These are phyloP conservation scores for Eupelmus urozonus DNA, from an alignment of 2,888 invertebrate genomes.

Conservation along the genomic window DNA sequence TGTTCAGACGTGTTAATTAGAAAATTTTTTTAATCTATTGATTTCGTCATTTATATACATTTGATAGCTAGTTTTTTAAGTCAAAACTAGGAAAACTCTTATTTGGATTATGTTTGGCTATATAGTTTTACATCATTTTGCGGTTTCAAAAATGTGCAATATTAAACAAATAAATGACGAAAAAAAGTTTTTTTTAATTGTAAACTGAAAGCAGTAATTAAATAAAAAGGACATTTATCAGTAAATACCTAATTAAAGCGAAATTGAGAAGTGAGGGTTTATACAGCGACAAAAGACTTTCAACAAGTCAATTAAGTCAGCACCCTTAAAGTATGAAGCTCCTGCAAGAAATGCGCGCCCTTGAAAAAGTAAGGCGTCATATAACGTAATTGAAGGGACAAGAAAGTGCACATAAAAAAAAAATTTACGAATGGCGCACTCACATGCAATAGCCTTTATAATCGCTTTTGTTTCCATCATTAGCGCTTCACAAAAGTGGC, in stretches of 20 bases:
- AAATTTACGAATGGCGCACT: not conserved
- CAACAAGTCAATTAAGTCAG: slow-evolving; percentile 32
- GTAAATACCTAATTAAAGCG: slow-evolving; percentile 6
- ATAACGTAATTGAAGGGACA: slow-evolving; percentile 27
- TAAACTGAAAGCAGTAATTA: too few relatives aligned
- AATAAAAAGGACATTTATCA: too few relatives aligned
- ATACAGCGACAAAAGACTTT: slow-evolving; percentile 18
- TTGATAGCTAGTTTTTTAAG: too few relatives aligned
- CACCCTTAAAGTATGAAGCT: slow-evolving; percentile 2
- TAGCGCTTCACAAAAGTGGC: slow-evolving; percentile 74
- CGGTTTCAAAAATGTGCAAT: too few relatives aligned
- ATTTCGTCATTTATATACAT: too few relatives aligned
- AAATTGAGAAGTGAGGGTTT: slow-evolving; percentile 12
- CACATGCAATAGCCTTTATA: slow-evolving; percentile 65
- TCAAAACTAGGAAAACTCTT: too few relatives aligned
- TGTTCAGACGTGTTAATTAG: not conserved
- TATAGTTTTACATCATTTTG: too few relatives aligned
- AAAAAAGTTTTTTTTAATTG: too few relatives aligned
- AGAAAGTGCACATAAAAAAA: not conserved
- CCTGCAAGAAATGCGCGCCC: slow-evolving; percentile 14
- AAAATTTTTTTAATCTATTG: too few relatives aligned
- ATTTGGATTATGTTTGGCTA: too few relatives aligned
- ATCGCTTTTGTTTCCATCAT: slow-evolving; percentile 72
- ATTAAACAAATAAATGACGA: too few relatives aligned
- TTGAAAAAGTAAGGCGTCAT: slow-evolving; percentile 13